These are phyloP conservation scores for Sebastes aleutianus DNA, from an alignment of 2,797 vertebrate species.

Conservation along the genomic window DNA sequence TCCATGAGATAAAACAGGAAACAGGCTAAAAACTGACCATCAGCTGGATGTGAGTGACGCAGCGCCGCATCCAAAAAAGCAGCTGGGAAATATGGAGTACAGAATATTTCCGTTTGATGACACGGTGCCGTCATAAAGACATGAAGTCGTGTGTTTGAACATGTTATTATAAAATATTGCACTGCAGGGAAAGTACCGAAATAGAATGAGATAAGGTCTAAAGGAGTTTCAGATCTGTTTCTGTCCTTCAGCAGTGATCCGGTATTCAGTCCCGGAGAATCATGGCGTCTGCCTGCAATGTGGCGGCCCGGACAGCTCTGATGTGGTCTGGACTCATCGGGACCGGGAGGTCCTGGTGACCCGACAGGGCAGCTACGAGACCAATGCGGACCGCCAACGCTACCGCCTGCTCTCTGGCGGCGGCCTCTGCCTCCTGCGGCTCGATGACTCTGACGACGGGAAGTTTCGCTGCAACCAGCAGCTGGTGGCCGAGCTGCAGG, in stretches of 20 bases:
- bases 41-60: conserved; percentile 17
- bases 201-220: neutral
- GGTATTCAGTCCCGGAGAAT: conserved; percentile 53
- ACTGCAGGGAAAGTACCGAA: no score
- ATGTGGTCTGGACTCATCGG: conserved; percentile 59
- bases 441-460: conserved; percentile 46
- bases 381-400: conserved; percentile 21
- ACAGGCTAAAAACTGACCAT: neutral
- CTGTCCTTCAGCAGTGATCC: conserved; percentile 11
- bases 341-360: conserved; percentile 35
- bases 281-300: conserved; percentile 59
- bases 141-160: neutral
- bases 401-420: conserved; percentile 26
- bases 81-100: neutral
- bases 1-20: conserved; percentile 59
- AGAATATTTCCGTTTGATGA: neutral
- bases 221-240: neutral
- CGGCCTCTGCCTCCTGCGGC: conserved; percentile 42
- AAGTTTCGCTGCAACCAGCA: conserved; percentile 60
- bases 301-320: rapidly evolving
- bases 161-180: neutral
- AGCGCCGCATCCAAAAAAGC: neutral
- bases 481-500: conserved; percentile 64
- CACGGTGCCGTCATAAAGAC: neutral
- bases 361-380: neutral